Base-by-base conservation (phyloP, 2,113 vertebrate genomes). In the Pterocles gutturalis region DNA sequence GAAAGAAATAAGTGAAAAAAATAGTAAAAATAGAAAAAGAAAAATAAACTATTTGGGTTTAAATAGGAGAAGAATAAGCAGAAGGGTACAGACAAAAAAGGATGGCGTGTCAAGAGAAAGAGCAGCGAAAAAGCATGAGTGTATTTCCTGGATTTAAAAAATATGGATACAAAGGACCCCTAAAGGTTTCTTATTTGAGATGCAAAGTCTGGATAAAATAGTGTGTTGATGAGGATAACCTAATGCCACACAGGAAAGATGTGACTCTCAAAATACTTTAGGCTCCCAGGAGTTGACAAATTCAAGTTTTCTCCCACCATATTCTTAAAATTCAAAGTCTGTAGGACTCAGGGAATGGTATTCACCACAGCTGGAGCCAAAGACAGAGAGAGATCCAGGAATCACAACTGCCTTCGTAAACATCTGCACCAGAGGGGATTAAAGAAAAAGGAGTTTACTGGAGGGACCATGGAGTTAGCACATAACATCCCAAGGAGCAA, bases 351-450 rank as follows among this genome's bases (percentile, higher is more conserved):
- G 43, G 49, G 69, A 72, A 49, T 29, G 70, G 36, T 28, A 53
- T 71, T 81, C 81, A 86, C 86, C 88, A 93, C 67, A 89, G 72
- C 72, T 61, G 29, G 36, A 95, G 83, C 83, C 65, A 61, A 82
- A 94, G 89, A 92, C 85, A 57, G 61, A 84, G 83, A 57, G 61
- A 84, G 83, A 89, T 48, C 24, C 87, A 87, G 92, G 65, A 82
- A 61, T 67, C 84, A 67, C 45, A 93, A 45, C 29, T 82, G 61
- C 83, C 57, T 93, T 84, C 88, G 17, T n/a, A 70, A 82, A 28
- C 65, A 43, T 67, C 82, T 65, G 34, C 69, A 66, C 38, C 41
- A 58, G 66, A 31, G 49, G 64, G 61, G 64, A 96, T 93, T 87
- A 82, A 78, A 78, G 75, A 58, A 92, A 91, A 85, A 89, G 16